Percentiles rank a stretch among this genome's conserved stretches.
These are phyloP conservation scores for Theristicus caerulescens DNA, from an alignment of 2,113 vertebrate species.

Conservation along the genomic window DNA sequence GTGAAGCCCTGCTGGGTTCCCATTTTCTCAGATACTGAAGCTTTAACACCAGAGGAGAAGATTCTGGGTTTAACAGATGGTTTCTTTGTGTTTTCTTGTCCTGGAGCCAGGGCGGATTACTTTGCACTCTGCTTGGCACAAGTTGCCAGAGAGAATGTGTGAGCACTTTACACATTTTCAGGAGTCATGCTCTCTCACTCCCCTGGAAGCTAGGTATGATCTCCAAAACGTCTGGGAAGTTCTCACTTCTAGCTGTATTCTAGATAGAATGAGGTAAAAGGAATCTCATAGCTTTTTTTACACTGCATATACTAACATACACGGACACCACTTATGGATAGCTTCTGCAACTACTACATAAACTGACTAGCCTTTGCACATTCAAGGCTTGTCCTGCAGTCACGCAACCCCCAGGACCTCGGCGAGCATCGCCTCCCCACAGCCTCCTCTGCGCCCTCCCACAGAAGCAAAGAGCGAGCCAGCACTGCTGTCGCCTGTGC, in stretches of 20 bases:
- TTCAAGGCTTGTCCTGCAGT: background rate
- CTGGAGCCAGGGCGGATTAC: background rate
- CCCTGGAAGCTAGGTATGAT: background rate
- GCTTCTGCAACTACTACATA: background rate
- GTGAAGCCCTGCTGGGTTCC: background rate
- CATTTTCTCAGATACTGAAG: background rate
- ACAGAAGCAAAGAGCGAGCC: background rate
- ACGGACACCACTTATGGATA: background rate
- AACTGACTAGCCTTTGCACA: background rate
- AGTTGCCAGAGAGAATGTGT: background rate
- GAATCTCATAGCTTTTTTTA: background rate
- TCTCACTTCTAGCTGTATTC: background rate
- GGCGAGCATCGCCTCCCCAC: background rate
- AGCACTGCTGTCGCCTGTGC: background rate
- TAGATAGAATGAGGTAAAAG: background rate
- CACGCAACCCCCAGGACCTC: rapidly evolving
- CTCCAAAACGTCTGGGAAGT: background rate
- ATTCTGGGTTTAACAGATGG: background rate
- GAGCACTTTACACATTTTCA: background rate
- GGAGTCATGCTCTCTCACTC: background rate
- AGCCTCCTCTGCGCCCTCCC: background rate
- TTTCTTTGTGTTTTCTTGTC: background rate
- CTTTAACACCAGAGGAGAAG: background rate
- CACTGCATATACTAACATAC: background rate
- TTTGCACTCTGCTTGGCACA: background rate